phyloP scores from a whole-genome alignment of 2,113 vertebrate genomes.

The Bothrops jararaca region DNA sequence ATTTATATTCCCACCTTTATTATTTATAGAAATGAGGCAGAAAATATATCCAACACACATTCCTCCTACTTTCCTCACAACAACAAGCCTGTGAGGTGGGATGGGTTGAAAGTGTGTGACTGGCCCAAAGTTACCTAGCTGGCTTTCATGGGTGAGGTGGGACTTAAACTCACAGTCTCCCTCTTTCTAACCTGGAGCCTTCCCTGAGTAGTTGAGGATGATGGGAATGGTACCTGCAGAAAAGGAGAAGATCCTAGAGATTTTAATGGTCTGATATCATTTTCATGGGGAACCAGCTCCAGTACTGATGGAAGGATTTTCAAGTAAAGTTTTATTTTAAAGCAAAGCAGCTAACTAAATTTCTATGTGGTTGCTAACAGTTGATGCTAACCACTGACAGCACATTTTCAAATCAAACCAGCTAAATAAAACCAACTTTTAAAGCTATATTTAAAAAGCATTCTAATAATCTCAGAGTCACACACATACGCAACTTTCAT shows the following conservation, averaged over 20 bases:
- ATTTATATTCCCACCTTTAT: background rate
- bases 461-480: background rate
- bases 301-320: background rate
- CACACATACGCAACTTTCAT: slow-evolving; percentile 1
- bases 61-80: background rate
- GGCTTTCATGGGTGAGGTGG: background rate
- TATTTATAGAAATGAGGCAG: background rate
- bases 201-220: background rate
- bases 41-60: background rate
- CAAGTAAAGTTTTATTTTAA: background rate
- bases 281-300: background rate
- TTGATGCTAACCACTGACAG: background rate
- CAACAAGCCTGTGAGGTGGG: background rate
- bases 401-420: background rate
- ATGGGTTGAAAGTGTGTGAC: background rate
- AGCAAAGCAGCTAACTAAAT: background rate
- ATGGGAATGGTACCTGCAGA: background rate
- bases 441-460: background rate
- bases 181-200: background rate
- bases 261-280: background rate
- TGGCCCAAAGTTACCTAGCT: background rate
- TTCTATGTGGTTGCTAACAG: background rate
- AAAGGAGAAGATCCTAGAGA: background rate
- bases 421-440: background rate
- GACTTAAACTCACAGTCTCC: background rate